Conservation (phyloP, 2,113 vertebrate genomes). For the Benitochromis conjunctus region DNA sequence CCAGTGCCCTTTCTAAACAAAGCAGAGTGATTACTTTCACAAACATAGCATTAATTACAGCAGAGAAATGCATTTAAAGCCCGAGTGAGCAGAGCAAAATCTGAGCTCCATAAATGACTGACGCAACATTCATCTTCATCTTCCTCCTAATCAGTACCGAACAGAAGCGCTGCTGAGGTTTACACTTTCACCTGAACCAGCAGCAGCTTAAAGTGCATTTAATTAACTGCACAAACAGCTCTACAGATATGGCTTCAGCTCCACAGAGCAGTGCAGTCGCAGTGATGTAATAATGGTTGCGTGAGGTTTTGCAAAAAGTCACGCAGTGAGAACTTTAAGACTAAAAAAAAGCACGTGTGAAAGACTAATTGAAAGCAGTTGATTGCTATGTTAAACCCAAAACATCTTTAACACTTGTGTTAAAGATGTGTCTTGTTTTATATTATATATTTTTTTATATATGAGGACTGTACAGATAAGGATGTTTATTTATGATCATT, state of each 20-base stretch:
- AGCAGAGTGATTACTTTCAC: neutral
- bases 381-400: neutral
- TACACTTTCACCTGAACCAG: neutral
- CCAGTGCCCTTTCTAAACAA: neutral
- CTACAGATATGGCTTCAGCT: neutral
- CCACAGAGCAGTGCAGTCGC: neutral
- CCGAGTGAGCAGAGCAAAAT: neutral
- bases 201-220: neutral
- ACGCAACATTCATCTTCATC: neutral
- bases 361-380: neutral
- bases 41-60: constrained; percentile 19
- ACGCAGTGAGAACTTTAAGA: neutral
- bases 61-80: neutral
- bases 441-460: neutral
- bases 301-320: neutral
- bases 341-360: rapidly evolving
- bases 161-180: neutral
- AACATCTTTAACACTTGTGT: neutral
- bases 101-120: neutral
- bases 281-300: neutral
- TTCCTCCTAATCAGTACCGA: neutral
- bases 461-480: neutral
- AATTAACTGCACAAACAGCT: neutral
- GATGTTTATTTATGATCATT: neutral
- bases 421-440: neutral